Conservation (phyloP, 2,113 vertebrate genomes). For the Maccullochella peelii region DNA sequence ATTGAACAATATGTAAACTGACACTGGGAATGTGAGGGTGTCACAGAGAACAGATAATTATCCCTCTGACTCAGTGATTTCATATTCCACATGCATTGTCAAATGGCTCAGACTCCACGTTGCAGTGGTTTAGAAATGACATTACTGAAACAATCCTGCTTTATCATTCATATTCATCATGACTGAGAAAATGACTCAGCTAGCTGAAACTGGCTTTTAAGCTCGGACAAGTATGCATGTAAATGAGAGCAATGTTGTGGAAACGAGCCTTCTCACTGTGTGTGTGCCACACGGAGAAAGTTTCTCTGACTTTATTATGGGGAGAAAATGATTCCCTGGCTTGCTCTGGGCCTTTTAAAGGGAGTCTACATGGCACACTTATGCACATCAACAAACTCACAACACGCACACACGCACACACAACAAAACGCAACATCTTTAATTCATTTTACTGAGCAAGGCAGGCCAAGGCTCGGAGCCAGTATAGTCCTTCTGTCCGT, state of each 20-base stretch:
- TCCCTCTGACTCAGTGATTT: slow-evolving; percentile 1
- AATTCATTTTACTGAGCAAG: slow-evolving; percentile 50
- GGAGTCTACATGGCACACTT: slow-evolving; percentile 28
- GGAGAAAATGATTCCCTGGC: slow-evolving; percentile 50
- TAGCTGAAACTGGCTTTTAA: slow-evolving; percentile 11
- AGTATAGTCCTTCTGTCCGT: slow-evolving; percentile 34
- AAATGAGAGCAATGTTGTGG: slow-evolving; percentile 38
- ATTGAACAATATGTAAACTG: slow-evolving; percentile 4
- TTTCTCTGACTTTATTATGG: slow-evolving; percentile 38
- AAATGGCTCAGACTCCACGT: not conserved
- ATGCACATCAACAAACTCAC: slow-evolving; percentile 25
- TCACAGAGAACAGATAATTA: not conserved
- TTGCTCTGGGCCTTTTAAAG: slow-evolving; percentile 35
- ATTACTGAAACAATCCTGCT: slow-evolving; percentile 13
- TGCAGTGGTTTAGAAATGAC: not conserved
- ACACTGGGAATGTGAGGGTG: not conserved
- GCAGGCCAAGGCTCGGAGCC: slow-evolving; percentile 35
- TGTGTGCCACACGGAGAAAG: slow-evolving; percentile 34
- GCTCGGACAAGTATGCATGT: slow-evolving; percentile 10
- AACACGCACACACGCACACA: slow-evolving; percentile 13
- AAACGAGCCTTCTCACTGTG: slow-evolving; percentile 7
- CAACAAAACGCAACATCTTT: slow-evolving; percentile 50
- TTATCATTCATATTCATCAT: slow-evolving; percentile 23
- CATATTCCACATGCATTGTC: slow-evolving; percentile 8
- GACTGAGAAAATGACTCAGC: slow-evolving; percentile 14